Evolutionary conservation across 1,140 invertebrate genomes (phyloP), one percentile per base, ranked within the genome.

Genomic region (Heliconius melpomene): DNA sequence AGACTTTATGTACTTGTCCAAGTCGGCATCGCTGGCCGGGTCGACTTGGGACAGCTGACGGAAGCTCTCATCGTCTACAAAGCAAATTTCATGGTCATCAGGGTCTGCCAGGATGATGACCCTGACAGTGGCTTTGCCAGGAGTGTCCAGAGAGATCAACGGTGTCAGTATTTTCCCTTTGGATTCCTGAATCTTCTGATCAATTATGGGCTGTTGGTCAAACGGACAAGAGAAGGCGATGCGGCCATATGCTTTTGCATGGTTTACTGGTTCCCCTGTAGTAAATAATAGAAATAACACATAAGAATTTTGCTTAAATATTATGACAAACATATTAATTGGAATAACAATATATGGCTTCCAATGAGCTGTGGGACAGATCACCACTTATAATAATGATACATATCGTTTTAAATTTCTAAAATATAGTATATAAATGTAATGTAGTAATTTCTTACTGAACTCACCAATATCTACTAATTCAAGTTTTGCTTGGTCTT

Each of bases 31-130:
- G 73, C 97, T 98, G 77, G 97, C 95, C 13, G 97, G 96, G 89
- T 99, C 99, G 16, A 98, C 95, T 87, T 98, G 95, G 1, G 98
- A 99, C 40, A 29, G 94, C 89, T 99, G 95, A 40, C 96, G 94
- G 94, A 99, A 99, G 38, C 96, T 98, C 95, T 99, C 98, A 87
- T 99, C 98, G 83, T 99, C 98, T 20, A 99, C 99, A 95, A 99
- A 99, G 94, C 99, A 99, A 81, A 99, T 99, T 95, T 99, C 99
- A 95, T 99, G 99, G 2, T 96, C 98, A 95, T 99, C 98, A 2
- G 99, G 99, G 95, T 99, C 99, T 40, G 97, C 97, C 9, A 99
- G 94, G 87, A 99, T 99, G 29, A 99, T 98, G 38, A 99, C 99
- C 80, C 97, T 95, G 0, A 99, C 99, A 11, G 98, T 98, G 3